Evolutionary conservation across 1,140 invertebrate species (phyloP), one percentile per base, ranked within the genome.

Genomic region (Notospermus geniculatus): DNA sequence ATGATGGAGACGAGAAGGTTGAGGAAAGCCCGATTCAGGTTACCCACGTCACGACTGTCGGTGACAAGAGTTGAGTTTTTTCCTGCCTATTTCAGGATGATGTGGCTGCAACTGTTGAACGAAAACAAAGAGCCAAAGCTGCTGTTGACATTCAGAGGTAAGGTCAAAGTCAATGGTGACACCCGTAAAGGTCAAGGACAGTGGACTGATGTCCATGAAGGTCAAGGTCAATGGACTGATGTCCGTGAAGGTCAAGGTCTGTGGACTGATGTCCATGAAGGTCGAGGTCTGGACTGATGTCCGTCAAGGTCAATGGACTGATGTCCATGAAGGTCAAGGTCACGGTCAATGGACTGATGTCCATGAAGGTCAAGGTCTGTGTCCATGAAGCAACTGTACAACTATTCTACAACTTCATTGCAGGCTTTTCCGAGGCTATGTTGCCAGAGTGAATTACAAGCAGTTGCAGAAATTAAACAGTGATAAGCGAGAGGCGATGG

Each of bases 61-160:
- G n/a, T 15, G 32, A 36, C 32, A 53, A 1, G 52, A 46, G 32
- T 32, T 57, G 32, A 32, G n/a, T 57, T 57, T 52, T 60, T 59
- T n/a, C n/a, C n/a, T n/a, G n/a, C n/a, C n/a, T n/a, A n/a, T n/a
- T 67, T 15, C 39, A 77, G 74, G 63, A 69, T 60, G 71, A 73
- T 50, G 57, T 67, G 27, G 54, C 41, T 4, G 55, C 66, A 19
- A 71, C 71, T 28, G 68, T 70, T 15, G 52, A 67, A 61, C 63
- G 59, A 30, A 72, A 73, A 54, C 65, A 64, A 61, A 66, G 75
- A 46, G 75, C 74, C 30, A 67, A 71, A 52, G 75, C 77, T 36
- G 77, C 75, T 19, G 77, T 79, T 22, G 75, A 77, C 41, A 78
- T 79, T 36, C 77, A 79, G 54, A 70, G 76, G 70, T 75, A 45